Evolutionary conservation across 2,113 vertebrate genomes (phyloP), one percentile per base, ranked within the genome.

Genomic region (Phylloscopus trochilus): DNA sequence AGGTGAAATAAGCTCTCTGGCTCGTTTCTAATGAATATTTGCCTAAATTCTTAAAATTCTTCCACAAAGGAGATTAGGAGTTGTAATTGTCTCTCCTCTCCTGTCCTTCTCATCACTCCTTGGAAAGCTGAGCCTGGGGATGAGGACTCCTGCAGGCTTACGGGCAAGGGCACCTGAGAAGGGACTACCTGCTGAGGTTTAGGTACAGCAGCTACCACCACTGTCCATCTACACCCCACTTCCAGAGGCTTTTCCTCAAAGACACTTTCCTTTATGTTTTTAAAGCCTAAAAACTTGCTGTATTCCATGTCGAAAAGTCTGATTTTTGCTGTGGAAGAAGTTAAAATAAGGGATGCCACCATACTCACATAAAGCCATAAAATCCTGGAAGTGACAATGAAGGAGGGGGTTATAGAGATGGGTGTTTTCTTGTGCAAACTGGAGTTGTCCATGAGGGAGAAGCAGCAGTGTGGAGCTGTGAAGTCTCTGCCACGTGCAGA

Each of bases 371-470:
- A 44, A 77, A 58, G 6, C 26, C 39, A 51, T 67, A 33, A 53
- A 82, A 44, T 4, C 13, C 47, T 20, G 35, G 20, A 28, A 21
- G 46, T 51, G 3, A 10, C 0, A 4, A 0, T 37, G 39, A 5
- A 63, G 41, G 15, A 53, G 27, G 4, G 9, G 11, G 15, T 20
- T 37, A 11, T 11, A 44, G 43, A 53, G 26, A 10, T 13, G 8
- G 31, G 2, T 44, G 6, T 70, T 60, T 21, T 13, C 63, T 9
- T 6, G 2, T 10, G 11, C 27, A 67, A 8, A 33, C 28, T 43
- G 43, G n/a, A 28, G n/a, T 1, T 60, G 0, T 7, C 20, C 23
- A 21, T 0, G 0, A 43, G 88, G 56, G 26, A 94, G 15, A 31
- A 53, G 60, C 47, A 67, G 43, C n/a, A 46, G 1, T 2, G n/a